Percentiles rank a stretch among this genome's conserved stretches.
phyloP scores from a whole-genome alignment of 1,140 invertebrate genomes.

The Portunus trituberculatus region DNA sequence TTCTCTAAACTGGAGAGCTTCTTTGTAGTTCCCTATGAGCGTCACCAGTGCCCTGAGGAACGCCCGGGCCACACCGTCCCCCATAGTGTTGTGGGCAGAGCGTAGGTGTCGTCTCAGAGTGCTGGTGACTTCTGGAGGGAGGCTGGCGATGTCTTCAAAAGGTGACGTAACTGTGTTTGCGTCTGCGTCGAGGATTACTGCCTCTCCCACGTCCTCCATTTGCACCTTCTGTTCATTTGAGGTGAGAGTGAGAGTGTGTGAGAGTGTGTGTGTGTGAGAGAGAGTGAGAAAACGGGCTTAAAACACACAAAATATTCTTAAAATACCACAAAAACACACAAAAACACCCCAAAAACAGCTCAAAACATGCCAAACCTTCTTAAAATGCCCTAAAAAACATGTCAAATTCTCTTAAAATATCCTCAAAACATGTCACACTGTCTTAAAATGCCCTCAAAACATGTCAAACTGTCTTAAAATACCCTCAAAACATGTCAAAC shows the following conservation, averaged over 20 bases:
- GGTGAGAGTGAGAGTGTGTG: not conserved
- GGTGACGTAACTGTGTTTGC: slow-evolving; percentile 90
- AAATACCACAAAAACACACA: not conserved
- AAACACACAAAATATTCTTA: not conserved
- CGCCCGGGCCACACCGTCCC: slow-evolving; percentile 93
- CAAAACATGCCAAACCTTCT: too few relatives aligned
- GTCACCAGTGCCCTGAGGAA: slow-evolving; percentile 94
- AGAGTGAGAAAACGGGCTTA: too few relatives aligned
- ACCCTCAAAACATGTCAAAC: too few relatives aligned
- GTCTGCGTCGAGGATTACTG: slow-evolving; percentile 95
- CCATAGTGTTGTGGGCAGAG: slow-evolving; percentile 85
- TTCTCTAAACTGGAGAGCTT: slow-evolving; percentile 91
- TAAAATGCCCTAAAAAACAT: too few relatives aligned
- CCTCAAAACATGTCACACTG: too few relatives aligned
- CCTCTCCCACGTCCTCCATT: slow-evolving; percentile 90
- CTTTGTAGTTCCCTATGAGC: slow-evolving; percentile 92
- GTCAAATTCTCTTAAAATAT: too few relatives aligned
- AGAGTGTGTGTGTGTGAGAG: too few relatives aligned
- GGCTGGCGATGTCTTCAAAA: slow-evolving; percentile 91
- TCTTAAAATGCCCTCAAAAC: too few relatives aligned
- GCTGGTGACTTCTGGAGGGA: slow-evolving; percentile 87
- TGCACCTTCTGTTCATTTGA: slow-evolving; percentile 84
- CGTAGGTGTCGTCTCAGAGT: slow-evolving; percentile 87
- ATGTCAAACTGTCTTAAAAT: too few relatives aligned
- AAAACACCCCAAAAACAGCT: not conserved